Percentiles rank a stretch among this genome's conserved stretches.
Evolutionary conservation across 1,140 invertebrate species (phyloP).

Genomic region (Drosophila repletoides): DNA sequence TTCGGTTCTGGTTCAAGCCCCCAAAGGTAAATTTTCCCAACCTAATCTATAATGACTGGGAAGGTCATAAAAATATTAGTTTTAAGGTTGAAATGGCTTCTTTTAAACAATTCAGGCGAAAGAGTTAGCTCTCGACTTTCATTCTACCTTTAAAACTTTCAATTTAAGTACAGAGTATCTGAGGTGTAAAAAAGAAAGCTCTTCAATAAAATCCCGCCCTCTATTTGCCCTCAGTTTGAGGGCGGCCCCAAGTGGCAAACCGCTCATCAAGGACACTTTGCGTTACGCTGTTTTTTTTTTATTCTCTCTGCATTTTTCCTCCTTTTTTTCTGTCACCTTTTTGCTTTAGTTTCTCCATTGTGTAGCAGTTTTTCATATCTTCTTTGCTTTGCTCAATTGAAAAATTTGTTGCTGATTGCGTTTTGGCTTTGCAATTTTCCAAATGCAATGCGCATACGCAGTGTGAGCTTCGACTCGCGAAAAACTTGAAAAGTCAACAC

Average conservation of each 20-base stretch:
- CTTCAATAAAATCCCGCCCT: neutral
- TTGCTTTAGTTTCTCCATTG: neutral
- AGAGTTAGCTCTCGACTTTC: neutral
- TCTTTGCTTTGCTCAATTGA: constrained; percentile 13
- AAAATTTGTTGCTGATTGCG: constrained; percentile 40
- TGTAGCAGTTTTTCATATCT: too few species aligned
- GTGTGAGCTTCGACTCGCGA: constrained; percentile 10
- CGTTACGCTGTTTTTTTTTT: neutral
- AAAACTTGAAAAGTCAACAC: constrained; percentile 34
- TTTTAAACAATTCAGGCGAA: too few species aligned
- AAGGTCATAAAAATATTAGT: too few species aligned
- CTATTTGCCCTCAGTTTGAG: neutral
- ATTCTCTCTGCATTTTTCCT: neutral
- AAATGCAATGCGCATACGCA: constrained; percentile 47
- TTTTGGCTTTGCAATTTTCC: constrained; percentile 30
- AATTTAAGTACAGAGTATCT: constrained; percentile 5
- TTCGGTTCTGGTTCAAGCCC: too few species aligned
- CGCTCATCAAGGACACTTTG: constrained; percentile 36
- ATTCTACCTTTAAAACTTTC: neutral
- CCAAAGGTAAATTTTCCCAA: neutral
- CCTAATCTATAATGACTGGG: too few species aligned
- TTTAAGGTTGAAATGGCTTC: too few species aligned
- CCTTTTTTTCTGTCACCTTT: neutral
- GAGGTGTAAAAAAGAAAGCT: neutral
- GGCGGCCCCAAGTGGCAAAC: constrained; percentile 17